phyloP scores from a whole-genome alignment of 1,140 invertebrate species.

The Drosophila melanogaster region Release_6_plus_ISO1_MT NT_037436.4:7419001-7419500 shows the following conservation, averaged over 20 bases:
- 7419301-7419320: too few species aligned
- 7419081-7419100: conserved; percentile 49
- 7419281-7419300: too few species aligned
- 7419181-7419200: conserved; percentile 66
- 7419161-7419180: conserved; percentile 76
- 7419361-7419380: not conserved
- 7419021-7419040: conserved; percentile 47
- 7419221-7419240: conserved; percentile 17
- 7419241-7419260: conserved; percentile 1
- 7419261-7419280: not conserved
- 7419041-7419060: conserved; percentile 70
- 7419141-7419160: conserved; percentile 68
- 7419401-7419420: not conserved
- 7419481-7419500: conserved; percentile 19
- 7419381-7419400: not conserved
- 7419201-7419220: conserved; percentile 62
- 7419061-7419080: not conserved
- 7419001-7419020: conserved; percentile 51
- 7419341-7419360: too few species aligned
- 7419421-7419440: conserved; percentile 49
- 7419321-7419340: too few species aligned
- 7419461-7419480: conserved; percentile 60
- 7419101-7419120: conserved; percentile 40
- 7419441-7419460: conserved; percentile 71
- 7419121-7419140: conserved; percentile 27